Base-by-base conservation (phyloP, 2,797 vertebrate genomes). In the Peromyscus eremicus region DNA sequence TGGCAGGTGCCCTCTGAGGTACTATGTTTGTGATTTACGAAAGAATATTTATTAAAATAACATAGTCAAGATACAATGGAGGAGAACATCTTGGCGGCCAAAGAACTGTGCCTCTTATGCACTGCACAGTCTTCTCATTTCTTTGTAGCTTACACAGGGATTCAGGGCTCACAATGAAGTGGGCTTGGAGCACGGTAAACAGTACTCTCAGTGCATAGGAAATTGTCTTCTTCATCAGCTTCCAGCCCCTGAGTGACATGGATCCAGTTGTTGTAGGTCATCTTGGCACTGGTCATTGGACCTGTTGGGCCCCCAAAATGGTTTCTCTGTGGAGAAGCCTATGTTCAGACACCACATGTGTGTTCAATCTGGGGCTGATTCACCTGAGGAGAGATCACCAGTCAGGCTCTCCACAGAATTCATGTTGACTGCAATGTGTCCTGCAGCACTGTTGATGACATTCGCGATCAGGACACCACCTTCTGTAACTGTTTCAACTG, bases 21-120 rank as follows among this genome's bases (percentile, higher is more conserved):
- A 14, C 14, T 9, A 68, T 17, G 1, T 21, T n/a, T n/a, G 34
- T 19, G 34, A n/a, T 71, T 71, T 19, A 21, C 13, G 71, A 71
- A 70, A 19, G 1, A 1, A 68, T 32, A 68, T 68, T 68, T 71
- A 71, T 71, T 71, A n/a, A 19, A 8, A 71, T n/a, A n/a, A 21
- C 1, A 4, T 16, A 71, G 34, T 71, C n/a, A 71, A 71, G 7
- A 71, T 37, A 71, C 34, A 71, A n/a, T 71, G 17, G 1, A 16
- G 17, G 16, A 7, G 66, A 8, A 17, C 3, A 37, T n/a, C 16
- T n/a, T 71, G 34, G 34, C 8, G 13, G 32, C 34, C 17, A 71
- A 37, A 71, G 0, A 71, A 17, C 7, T 71, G 34, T 2, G 16
- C 2, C 1, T 9, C 16, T 3, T 3, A 3, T 2, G 0, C 0